Conservation (phyloP, 2,113 vertebrate species). For the Suricata suricatta region DNA sequence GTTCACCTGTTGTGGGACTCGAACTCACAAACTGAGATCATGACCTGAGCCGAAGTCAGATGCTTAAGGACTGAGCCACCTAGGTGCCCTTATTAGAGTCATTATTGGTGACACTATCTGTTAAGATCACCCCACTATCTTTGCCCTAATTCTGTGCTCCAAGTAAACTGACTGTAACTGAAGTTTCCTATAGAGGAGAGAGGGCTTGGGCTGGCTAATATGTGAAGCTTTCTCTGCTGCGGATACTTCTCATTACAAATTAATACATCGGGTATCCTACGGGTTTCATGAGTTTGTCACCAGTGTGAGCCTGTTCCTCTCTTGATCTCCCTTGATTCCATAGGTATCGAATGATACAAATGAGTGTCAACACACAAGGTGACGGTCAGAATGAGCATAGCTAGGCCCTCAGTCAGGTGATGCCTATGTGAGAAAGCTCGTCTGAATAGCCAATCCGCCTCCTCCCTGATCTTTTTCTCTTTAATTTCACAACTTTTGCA, state of each 20-base stretch:
- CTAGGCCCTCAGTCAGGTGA: neutral
- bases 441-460: neutral
- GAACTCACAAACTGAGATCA: too few relatives aligned
- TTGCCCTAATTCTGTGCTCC: neutral
- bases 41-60: too few relatives aligned
- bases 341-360: slow-evolving; percentile 18
- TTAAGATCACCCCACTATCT: slow-evolving; percentile 20
- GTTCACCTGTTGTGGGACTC: too few relatives aligned
- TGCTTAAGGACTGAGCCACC: too few relatives aligned
- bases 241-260: slow-evolving; percentile 4
- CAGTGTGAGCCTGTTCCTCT: neutral
- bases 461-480: neutral
- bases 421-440: neutral
- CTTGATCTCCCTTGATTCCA: neutral
- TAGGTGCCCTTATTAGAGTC: neutral
- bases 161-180: neutral
- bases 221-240: neutral
- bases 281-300: neutral
- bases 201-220: neutral
- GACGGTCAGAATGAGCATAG: neutral
- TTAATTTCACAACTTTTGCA: neutral
- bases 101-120: neutral
- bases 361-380: neutral
- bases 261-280: neutral
- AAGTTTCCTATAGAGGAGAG: neutral